Evolutionary conservation across 2,797 vertebrate species (phyloP).

Genomic region (Serranus cabrilla): DNA sequence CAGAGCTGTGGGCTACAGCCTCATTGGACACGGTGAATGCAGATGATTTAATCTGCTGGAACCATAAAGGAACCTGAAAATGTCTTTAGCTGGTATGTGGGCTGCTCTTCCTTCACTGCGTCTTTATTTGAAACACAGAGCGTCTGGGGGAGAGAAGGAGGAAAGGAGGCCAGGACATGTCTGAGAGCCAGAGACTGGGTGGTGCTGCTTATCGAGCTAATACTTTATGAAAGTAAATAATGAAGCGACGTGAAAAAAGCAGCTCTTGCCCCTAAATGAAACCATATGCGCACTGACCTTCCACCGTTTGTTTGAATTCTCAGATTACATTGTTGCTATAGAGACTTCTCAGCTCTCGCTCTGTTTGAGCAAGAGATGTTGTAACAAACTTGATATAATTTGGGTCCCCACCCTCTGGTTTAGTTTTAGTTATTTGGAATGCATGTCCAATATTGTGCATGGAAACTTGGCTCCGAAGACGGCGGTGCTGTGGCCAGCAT

Average conservation of each 20-base stretch:
- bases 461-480: constrained; percentile 80
- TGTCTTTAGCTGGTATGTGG: constrained; percentile 52
- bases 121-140: constrained; percentile 56
- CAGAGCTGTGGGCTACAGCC: constrained; percentile 28
- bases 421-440: constrained; percentile 85
- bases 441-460: constrained; percentile 80
- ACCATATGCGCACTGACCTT: constrained; percentile 87
- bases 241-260: constrained; percentile 83
- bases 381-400: constrained; percentile 89
- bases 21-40: constrained; percentile 16
- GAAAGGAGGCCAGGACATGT: constrained; percentile 61
- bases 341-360: constrained; percentile 80
- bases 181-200: constrained; percentile 76
- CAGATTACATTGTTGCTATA: constrained; percentile 86
- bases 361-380: constrained; percentile 85
- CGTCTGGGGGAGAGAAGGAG: constrained; percentile 27
- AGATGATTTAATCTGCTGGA: constrained; percentile 51
- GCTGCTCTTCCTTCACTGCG: constrained; percentile 37
- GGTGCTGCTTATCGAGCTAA: constrained; percentile 87
- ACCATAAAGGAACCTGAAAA: constrained; percentile 48
- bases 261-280: constrained; percentile 81
- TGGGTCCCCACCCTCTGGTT: constrained; percentile 85
- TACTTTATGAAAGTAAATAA: constrained; percentile 88
- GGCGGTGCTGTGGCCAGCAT: constrained; percentile 57
- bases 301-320: constrained; percentile 88